Percentiles rank a stretch among this genome's conserved stretches.
phyloP scores from a whole-genome alignment of 2,113 vertebrate genomes.

The Xenopus laevis region DNA sequence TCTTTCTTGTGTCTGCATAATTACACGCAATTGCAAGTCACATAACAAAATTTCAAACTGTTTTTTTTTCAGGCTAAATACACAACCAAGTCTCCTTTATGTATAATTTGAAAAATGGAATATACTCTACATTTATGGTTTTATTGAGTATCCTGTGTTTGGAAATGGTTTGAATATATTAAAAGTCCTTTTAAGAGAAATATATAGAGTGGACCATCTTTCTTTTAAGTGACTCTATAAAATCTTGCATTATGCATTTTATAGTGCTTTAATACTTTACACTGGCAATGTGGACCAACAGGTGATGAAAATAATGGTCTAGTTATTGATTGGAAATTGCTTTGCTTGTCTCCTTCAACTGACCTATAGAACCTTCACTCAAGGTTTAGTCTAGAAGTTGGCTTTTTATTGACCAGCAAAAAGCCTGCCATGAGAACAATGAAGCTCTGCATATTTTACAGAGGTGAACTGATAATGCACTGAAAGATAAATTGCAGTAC shows the following conservation, averaged over 20 bases:
- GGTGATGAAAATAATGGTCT: not conserved
- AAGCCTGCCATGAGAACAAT: too few relatives aligned
- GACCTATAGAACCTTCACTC: too few relatives aligned
- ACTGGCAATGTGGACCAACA: not conserved
- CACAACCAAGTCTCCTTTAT: too few relatives aligned
- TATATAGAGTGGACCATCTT: not conserved
- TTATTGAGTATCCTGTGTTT: not conserved
- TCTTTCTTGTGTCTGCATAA: too few relatives aligned
- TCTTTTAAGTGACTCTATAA: not conserved
- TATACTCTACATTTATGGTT: not conserved
- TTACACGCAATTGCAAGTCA: too few relatives aligned
- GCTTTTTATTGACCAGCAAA: too few relatives aligned
- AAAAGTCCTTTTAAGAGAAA: not conserved
- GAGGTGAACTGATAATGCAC: too few relatives aligned
- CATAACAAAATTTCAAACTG: too few relatives aligned
- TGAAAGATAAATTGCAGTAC: too few relatives aligned
- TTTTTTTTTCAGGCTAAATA: too few relatives aligned
- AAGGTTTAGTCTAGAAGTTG: too few relatives aligned
- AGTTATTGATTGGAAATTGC: not conserved
- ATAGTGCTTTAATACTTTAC: not conserved
- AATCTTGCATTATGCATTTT: conserved; percentile 1
- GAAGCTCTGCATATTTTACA: not conserved
- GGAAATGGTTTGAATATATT: conserved; percentile 16
- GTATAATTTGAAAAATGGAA: not conserved
- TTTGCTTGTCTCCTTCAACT: not conserved